These are phyloP conservation scores for Callochromis pleurospilus DNA, from an alignment of 2,113 vertebrate genomes.

Conservation along the genomic window DNA sequence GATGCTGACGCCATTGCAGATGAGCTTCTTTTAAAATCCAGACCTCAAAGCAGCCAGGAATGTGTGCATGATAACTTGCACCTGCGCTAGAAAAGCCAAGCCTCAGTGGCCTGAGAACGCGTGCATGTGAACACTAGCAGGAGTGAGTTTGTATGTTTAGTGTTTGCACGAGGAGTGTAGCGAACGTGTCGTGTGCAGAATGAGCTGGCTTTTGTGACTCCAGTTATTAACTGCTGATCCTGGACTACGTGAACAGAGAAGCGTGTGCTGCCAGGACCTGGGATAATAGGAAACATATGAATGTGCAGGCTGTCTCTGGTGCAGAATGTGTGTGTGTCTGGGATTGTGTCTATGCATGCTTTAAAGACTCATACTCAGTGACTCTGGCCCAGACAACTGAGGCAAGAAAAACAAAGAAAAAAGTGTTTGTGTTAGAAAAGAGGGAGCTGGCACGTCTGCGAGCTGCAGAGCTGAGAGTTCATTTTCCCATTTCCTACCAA, in stretches of 20 bases:
- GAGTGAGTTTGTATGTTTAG: neutral
- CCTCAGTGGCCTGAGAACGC: neutral
- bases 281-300: slow-evolving; percentile 58
- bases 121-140: neutral
- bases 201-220: neutral
- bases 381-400: slow-evolving; percentile 34
- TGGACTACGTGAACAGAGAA: slow-evolving; percentile 8
- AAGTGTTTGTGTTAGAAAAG: slow-evolving; percentile 20
- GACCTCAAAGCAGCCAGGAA: neutral
- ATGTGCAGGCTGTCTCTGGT: slow-evolving; percentile 1
- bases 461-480: slow-evolving; percentile 3
- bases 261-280: slow-evolving; percentile 27
- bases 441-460: slow-evolving; percentile 15
- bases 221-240: slow-evolving; percentile 34
- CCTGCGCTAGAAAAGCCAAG: neutral
- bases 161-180: neutral
- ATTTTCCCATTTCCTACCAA: slow-evolving; percentile 20
- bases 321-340: neutral
- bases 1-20: neutral
- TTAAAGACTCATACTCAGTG: slow-evolving; percentile 13
- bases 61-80: slow-evolving; percentile 16
- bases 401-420: slow-evolving; percentile 19
- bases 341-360: neutral
- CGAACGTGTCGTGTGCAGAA: neutral
- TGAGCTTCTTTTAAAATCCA: neutral